Conservation (phyloP, 2,797 vertebrate genomes). For the Eupleurogrammus muticus region DNA sequence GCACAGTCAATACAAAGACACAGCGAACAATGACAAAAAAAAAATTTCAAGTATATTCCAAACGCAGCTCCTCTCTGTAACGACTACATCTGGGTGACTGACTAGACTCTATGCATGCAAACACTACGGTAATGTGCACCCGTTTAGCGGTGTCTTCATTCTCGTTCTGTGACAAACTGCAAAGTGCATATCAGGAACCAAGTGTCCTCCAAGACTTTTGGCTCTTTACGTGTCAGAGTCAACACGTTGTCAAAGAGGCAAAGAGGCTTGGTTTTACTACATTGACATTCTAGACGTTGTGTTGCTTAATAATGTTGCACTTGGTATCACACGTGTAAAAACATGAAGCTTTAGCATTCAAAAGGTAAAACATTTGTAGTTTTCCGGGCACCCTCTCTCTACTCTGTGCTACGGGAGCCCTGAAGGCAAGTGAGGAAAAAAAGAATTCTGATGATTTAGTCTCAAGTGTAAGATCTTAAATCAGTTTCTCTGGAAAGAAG, state of each 20-base stretch:
- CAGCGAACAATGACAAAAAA: constrained; percentile 68
- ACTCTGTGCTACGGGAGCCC: too few relatives aligned
- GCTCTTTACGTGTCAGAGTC: constrained; percentile 59
- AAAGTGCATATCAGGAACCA: constrained; percentile 73
- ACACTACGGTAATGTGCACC: constrained; percentile 62
- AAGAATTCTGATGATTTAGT: too few relatives aligned
- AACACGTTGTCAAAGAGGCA: constrained; percentile 54
- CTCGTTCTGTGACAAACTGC: constrained; percentile 62
- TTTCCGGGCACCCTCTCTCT: constrained; percentile 36
- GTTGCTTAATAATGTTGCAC: constrained; percentile 55
- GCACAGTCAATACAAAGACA: constrained; percentile 67
- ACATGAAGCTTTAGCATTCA: constrained; percentile 64
- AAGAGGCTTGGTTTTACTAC: constrained; percentile 66
- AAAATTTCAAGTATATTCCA: constrained; percentile 84
- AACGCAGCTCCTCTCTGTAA: constrained; percentile 71
- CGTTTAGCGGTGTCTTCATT: constrained; percentile 36
- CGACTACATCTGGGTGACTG: constrained; percentile 61
- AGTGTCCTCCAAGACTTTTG: constrained; percentile 67
- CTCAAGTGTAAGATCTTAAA: too few relatives aligned
- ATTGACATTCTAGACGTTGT: constrained; percentile 60
- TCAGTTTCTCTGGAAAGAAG: too few relatives aligned
- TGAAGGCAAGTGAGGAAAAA: too few relatives aligned
- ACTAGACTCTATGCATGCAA: constrained; percentile 80
- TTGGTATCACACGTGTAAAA: constrained; percentile 60
- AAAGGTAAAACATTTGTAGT: constrained; percentile 42